Evolutionary conservation across 2,797 vertebrate species (phyloP), one percentile per base, ranked within the genome.

Genomic region (Nyctalus aviator): DNA sequence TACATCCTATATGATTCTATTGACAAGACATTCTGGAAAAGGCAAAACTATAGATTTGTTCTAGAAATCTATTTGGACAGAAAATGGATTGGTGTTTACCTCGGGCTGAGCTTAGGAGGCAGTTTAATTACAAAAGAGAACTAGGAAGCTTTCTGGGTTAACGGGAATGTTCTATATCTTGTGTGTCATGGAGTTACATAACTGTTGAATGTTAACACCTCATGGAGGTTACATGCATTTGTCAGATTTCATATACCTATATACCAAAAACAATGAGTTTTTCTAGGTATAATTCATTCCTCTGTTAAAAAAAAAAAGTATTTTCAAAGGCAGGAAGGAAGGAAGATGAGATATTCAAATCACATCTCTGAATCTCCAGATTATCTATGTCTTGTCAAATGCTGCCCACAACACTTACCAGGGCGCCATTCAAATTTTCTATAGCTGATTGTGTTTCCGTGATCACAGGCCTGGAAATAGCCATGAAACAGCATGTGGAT

Each of bases 401-500:
- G 64, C 20, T 84, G 25, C 50, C 62, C 79, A 90, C 73, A 78
- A 83, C 46, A 87, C 20, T 93, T 64, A 90, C 59, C 44, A 84
- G 55, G 73, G 71, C 18, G 8, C 69, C 50, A 81, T 82, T 90
- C 72, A 92, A 90, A 87, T 93, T 82, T 89, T 95, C 91, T 87
- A 27, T 59, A 84, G 82, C 66, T 59, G 90, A 91, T 89, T 91
- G 73, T 88, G 35, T 72, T 62, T 59, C 68, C 55, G 18, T 91
- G 92, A 96, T 90, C 5, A 14, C n/a, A 88, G 79, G 25, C 50
- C 32, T n/a, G 48, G 81, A 94, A 97, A 92, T 55, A 94, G 50
- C 92, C 86, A 75, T 55, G 77, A 93, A 96, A 91, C 69, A 90
- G 57, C 75, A 32, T 78, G 69, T 84, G 86, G 91, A 75, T 91